Percentiles rank a stretch among this genome's conserved stretches.
These are phyloP conservation scores for Ramphastos sulfuratus DNA, from an alignment of 2,113 vertebrate genomes.

Conservation along the genomic window DNA sequence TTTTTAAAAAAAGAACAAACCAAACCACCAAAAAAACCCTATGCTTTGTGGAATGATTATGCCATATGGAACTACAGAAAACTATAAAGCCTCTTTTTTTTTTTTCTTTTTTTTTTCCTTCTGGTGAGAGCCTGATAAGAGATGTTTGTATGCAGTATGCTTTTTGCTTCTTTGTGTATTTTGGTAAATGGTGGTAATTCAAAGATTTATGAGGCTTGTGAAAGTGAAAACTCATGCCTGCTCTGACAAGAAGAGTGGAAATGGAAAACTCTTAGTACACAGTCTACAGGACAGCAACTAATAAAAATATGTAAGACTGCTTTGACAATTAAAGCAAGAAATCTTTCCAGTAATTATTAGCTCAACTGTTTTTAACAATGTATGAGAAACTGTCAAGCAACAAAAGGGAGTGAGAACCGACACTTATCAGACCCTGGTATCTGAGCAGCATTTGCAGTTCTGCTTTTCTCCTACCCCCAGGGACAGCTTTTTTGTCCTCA, in stretches of 20 bases:
- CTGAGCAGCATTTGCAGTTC: not conserved
- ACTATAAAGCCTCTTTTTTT: not conserved
- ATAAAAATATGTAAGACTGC: not conserved
- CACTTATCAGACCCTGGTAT: not conserved
- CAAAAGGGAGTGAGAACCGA: not conserved
- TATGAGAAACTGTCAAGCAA: not conserved
- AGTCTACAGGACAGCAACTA: not conserved
- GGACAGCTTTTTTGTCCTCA: not conserved
- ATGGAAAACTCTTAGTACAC: not conserved
- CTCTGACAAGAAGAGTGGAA: accelerated
- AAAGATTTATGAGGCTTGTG: not conserved
- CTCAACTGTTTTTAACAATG: not conserved
- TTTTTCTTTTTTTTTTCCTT: not conserved
- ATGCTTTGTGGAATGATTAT: not conserved
- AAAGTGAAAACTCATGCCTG: not conserved
- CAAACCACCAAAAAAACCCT: accelerated
- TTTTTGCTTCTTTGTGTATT: not conserved
- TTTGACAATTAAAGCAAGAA: not conserved
- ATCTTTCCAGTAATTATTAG: not conserved
- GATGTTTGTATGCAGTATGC: not conserved
- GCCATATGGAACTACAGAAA: not conserved
- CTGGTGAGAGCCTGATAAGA: not conserved
- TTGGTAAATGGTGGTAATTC: not conserved
- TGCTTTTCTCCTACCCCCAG: not conserved
- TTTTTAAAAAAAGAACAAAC: not conserved